Base-by-base conservation (phyloP, 2,113 vertebrate genomes). In the Bostrychus sinensis region DNA sequence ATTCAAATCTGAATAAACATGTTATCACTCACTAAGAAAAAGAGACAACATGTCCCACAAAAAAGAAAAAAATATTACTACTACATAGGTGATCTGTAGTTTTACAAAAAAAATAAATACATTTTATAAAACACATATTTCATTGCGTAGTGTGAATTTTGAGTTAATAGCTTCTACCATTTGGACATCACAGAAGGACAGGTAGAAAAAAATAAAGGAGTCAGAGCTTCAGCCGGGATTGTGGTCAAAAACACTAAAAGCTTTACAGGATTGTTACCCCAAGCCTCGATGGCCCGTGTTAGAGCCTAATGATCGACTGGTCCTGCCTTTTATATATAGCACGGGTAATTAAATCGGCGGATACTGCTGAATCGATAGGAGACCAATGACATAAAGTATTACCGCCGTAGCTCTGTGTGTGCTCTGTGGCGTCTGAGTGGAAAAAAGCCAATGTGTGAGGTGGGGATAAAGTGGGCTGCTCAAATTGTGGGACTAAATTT, bases 281-380 rank as follows among this genome's bases (percentile, higher is more conserved):
- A 63, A 56, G 79, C 75, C 50, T 60, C 58, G 53, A 60, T 74
- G 82, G 73, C 64, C 80, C 51, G 53, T 62, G 73, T 69, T 87
- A 80, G 69, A 60, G 13, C 3, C 48, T 56, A 78, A 72, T 78
- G 66, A 84, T 88, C 82, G 62, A 71, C 80, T 3, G 53, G 46
- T 38, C 57, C 32, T 43, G 34, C 74, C 51, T 88, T 91, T 89
- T 82, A 88, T 84, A 84, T 82, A 80, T 74, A 66, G 72, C 82
- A 68, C 43, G 81, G 75, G 59, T 86, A 84, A 91, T 85, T 86
- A 85, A 86, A 86, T 69, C 46, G 62, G 61, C 50, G 80, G 77
- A 82, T 81, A 77, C 79, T 55, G 64, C 86, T 80, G 70, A 84
- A 88, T 91, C 72, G 37, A 86, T 89, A 81, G 46, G 61, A 77